A percentile compares a stretch with the other conserved stretches of the same genome.
Conservation (phyloP, 1,140 invertebrate genomes). For the Drosophila watanabei region DNA sequence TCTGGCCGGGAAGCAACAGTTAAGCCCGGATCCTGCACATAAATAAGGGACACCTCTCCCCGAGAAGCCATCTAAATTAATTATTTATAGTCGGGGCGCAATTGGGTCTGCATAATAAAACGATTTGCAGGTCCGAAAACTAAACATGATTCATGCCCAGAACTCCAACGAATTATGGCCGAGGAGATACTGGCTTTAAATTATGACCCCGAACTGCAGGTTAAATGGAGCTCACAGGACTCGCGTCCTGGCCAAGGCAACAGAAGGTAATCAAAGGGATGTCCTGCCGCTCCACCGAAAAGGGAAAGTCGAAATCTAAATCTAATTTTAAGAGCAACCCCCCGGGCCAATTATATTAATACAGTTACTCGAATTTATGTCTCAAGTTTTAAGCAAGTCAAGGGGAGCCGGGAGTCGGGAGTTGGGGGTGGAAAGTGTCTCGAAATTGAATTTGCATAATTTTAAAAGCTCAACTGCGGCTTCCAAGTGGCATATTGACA, state of each 20-base stretch:
- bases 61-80: slow-evolving; percentile 72
- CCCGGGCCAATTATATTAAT: slow-evolving; percentile 80
- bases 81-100: slow-evolving; percentile 79
- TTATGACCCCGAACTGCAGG: slow-evolving; percentile 53
- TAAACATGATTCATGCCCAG: slow-evolving; percentile 70
- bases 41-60: slow-evolving; percentile 61
- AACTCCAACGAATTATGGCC: slow-evolving; percentile 45
- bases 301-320: slow-evolving; percentile 47
- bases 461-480: slow-evolving; percentile 78
- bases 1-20: slow-evolving; percentile 68
- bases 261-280: slow-evolving; percentile 39
- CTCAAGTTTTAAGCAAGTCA: slow-evolving; percentile 30
- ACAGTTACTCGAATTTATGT: slow-evolving; percentile 83
- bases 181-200: slow-evolving; percentile 69
- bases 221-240: slow-evolving; percentile 42
- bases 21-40: slow-evolving; percentile 46
- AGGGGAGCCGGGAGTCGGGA: no score
- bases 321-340: slow-evolving; percentile 78
- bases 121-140: slow-evolving; percentile 71
- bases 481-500: slow-evolving; percentile 81
- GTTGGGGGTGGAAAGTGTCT: slow-evolving; percentile 56
- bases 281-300: background rate
- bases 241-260: slow-evolving; percentile 19
- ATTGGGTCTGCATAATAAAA: slow-evolving; percentile 78
- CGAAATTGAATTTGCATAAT: slow-evolving; percentile 85